Percentiles rank a stretch among this genome's conserved stretches.
Conservation (phyloP, 2,797 vertebrate species). For the Philypnodon macrostomus region DNA sequence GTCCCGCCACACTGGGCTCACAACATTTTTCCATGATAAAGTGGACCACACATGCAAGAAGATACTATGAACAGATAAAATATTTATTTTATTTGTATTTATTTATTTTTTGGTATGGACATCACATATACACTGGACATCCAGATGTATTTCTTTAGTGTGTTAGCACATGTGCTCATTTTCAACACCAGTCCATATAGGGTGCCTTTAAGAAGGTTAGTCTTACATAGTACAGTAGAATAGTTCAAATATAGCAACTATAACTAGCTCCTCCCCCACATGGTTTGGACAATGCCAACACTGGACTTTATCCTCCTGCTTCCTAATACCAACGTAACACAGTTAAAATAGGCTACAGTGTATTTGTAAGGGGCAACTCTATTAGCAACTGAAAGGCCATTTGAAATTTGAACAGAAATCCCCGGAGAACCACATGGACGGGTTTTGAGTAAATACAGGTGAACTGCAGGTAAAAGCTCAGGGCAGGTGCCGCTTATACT, state of each 20-base stretch:
- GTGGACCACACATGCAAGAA: slow-evolving; percentile 11
- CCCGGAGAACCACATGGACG: neutral
- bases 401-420: too few relatives aligned
- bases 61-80: slow-evolving; percentile 53
- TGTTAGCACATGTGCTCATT: too few relatives aligned
- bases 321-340: slow-evolving; percentile 56
- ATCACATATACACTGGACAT: too few relatives aligned
- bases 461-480: slow-evolving; percentile 58
- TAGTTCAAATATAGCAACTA: too few relatives aligned
- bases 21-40: slow-evolving; percentile 22
- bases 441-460: slow-evolving; percentile 41
- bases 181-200: too few relatives aligned
- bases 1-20: slow-evolving; percentile 46
- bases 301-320: slow-evolving; percentile 71
- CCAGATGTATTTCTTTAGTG: too few relatives aligned
- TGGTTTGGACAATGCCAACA: slow-evolving; percentile 23
- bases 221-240: too few relatives aligned
- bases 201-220: too few relatives aligned
- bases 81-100: too few relatives aligned
- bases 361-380: too few relatives aligned
- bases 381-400: too few relatives aligned
- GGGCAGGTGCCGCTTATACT: slow-evolving; percentile 33
- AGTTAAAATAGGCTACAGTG: slow-evolving; percentile 20
- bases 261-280: slow-evolving; percentile 54
- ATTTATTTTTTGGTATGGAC: too few relatives aligned